These are phyloP conservation scores for Hipposideros armiger DNA, from an alignment of 2,113 vertebrate species.

Conservation along the genomic window DNA sequence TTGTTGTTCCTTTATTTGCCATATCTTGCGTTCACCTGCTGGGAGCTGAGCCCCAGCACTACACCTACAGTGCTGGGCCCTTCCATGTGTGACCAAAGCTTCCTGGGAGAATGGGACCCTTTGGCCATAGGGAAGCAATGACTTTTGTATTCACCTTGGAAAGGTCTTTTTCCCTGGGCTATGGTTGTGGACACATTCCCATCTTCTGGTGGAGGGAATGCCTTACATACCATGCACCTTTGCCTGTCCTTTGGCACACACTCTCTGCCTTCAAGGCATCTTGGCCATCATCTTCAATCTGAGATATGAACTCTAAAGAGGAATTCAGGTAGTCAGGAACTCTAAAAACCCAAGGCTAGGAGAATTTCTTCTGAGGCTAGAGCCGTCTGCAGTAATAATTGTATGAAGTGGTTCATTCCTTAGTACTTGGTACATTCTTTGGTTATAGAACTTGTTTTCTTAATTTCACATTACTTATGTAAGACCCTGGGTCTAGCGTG, in stretches of 20 bases:
- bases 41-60: too few relatives aligned
- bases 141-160: neutral
- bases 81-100: neutral
- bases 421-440: neutral
- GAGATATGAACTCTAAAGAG: neutral
- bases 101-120: neutral
- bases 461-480: neutral
- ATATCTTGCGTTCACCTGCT: too few relatives aligned
- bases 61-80: too few relatives aligned
- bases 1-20: too few relatives aligned
- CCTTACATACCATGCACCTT: rapidly evolving
- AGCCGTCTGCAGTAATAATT: neutral
- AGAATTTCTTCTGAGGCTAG: neutral
- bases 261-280: neutral
- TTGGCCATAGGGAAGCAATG: neutral
- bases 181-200: rapidly evolving
- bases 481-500: neutral
- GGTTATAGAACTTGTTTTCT: neutral
- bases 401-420: neutral
- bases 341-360: neutral
- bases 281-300: neutral
- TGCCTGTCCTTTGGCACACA: neutral
- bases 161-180: neutral
- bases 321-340: neutral
- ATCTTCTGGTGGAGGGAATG: neutral